Evolutionary conservation across 2,113 vertebrate genomes (phyloP), one percentile per base, ranked within the genome.

Genomic region (Ageneiosus marmoratus): DNA sequence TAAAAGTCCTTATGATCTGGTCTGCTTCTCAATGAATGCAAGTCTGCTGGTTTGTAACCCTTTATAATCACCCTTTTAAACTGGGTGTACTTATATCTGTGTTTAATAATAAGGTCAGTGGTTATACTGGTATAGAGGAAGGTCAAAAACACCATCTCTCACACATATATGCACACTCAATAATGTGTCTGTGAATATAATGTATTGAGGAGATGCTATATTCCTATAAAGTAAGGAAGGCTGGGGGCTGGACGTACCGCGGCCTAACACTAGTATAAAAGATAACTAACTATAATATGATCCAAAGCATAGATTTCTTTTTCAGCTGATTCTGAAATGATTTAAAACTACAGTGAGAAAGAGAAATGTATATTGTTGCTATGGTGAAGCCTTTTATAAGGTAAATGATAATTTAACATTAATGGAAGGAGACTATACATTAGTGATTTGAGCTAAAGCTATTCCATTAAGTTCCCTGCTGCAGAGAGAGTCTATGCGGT

Each of bases 81-180:
- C 32, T 41, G 44, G 58, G 72, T 58, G 65, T 70, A 29, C 69
- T 78, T 77, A 85, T 85, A 74, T 82, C 46, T 34, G 79, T 73
- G n/a, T 56, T 53, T 16, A 82, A 37, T 58, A 48, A 15, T 81
- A 85, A 86, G 80, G 75, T 79, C 37, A 15, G 37, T 22, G 32
- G 37, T 24, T 15, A 12, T 37, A 46, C 11, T 46, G 41, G 37
- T 70, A 46, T 70, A 46, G 22, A 70, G 20, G 15, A 70, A 70
- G 67, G 20, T 70, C 32, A 16, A 8, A 0, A 63, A 5, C 7
- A 24, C 1, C 65, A 69, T 22, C 27, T 18, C 29, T 32, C 15
- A 22, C 18, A 20, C 15, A 65, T 32, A 37, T 16, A 37, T 9
- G 8, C 63, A 67, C 32, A 67, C 63, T 18, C 62, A 27, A 34